Base-by-base conservation (phyloP, 2,113 vertebrate species). In the Scolopax mira region DNA sequence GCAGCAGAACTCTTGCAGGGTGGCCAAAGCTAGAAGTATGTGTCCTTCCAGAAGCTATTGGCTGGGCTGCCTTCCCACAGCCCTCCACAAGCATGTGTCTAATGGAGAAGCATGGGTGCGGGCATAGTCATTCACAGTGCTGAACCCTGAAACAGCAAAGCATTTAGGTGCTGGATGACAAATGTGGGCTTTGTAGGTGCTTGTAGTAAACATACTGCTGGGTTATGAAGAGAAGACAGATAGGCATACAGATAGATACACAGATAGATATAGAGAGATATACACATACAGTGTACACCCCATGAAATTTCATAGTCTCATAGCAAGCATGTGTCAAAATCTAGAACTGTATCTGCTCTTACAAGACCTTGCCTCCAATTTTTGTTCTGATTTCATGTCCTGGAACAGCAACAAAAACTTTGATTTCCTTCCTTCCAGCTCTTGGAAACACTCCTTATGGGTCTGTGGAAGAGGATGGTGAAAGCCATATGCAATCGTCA, bases 61-160 rank as follows among this genome's bases (percentile, higher is more conserved):
- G 16, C 27, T 49, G 58, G 66, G 44, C 4, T 42, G 35, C 62
- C 52, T 72, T 41, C 37, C n/a, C 57, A 23, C 12, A 30, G 35
- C 17, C 28, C 21, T 42, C 18, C 55, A 27, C 14, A 74, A 35
- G 41, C 23, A 23, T 0, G 3, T 1, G 1, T 44, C 31, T 61
- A 25, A 58, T 9, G 27, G 13, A 61, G 49, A 39, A 67, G 15
- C 39, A 18, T 8, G 2, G 0, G 0, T 49, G 46, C 44, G 66
- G 51, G 16, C 1, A 0, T 8, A 31, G 44, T 65, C 4, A 2
- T 52, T 81, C 46, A 41, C 30, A 25, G 30, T 33, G 51, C 28
- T 55, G n/a, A 55, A 44, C 24, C 30, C 35, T 35, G 49, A 66
- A 65, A 49, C 18, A 87, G 13, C 16, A 87, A 65, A 39, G 23